A percentile compares a stretch with the other conserved stretches of the same genome.
Evolutionary conservation across 2,113 vertebrate species (phyloP).

Genomic region (Proterorhinus semilunaris): DNA sequence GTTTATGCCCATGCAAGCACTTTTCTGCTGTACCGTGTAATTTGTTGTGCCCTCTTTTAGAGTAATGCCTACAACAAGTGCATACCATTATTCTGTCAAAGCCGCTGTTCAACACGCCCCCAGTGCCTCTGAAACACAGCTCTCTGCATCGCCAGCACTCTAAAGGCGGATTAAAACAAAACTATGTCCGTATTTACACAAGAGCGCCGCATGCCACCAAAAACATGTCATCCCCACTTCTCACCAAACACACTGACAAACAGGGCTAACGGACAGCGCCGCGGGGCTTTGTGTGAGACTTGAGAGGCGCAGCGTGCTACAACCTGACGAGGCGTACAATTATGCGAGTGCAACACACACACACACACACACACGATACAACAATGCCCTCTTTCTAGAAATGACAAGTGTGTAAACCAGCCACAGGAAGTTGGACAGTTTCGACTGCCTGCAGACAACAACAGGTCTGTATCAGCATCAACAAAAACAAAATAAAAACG

Average conservation of each 20-base stretch:
- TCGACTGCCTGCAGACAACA: neutral
- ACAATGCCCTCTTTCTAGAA: constrained; percentile 33
- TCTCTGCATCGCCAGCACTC: neutral
- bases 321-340: constrained; percentile 57
- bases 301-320: constrained; percentile 42
- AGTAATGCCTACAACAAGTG: neutral
- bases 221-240: constrained; percentile 7
- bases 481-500: neutral
- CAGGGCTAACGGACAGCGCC: constrained; percentile 32
- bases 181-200: neutral
- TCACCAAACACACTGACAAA: neutral
- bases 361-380: constrained; percentile 18
- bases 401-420: constrained; percentile 8
- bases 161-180: neutral
- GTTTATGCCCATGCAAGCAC: neutral
- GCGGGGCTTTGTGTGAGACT: constrained; percentile 40
- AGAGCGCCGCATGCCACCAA: neutral
- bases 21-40: neutral
- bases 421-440: constrained; percentile 10
- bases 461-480: neutral
- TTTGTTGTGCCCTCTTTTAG: neutral
- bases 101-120: neutral
- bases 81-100: neutral
- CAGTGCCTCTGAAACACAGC: neutral
- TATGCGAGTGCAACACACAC: constrained; percentile 27